Percentiles rank a stretch among this genome's conserved stretches.
Evolutionary conservation across 1,140 invertebrate species (phyloP).

Genomic region (Drosophila burlai): DNA sequence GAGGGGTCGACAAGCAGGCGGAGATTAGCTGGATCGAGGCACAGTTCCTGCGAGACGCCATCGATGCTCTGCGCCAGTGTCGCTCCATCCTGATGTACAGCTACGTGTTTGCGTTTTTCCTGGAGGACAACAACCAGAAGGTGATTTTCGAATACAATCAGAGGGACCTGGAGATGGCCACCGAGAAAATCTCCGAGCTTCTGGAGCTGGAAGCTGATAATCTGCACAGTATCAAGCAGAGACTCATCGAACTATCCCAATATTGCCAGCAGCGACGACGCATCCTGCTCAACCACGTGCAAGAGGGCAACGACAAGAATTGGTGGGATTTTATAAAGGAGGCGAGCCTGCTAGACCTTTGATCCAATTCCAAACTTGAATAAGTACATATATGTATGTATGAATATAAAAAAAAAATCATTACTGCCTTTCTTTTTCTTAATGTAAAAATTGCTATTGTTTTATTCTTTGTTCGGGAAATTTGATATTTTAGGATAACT

Average conservation of each 20-base stretch:
- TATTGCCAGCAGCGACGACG: conserved; percentile 98
- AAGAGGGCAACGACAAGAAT: conserved; percentile 99
- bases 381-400: too few relatives aligned
- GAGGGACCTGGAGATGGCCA: conserved; percentile 97
- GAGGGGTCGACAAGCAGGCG: conserved; percentile 99
- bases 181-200: conserved; percentile 98
- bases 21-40: conserved; percentile 99
- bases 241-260: conserved; percentile 96
- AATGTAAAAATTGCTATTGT: neutral
- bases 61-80: conserved; percentile 98
- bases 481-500: neutral
- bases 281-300: conserved; percentile 96
- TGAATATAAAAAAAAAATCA: neutral
- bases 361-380: neutral
- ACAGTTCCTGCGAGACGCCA: conserved; percentile 98
- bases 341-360: neutral
- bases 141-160: conserved; percentile 99
- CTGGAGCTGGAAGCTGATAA: conserved; percentile 98
- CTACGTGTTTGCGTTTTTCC: conserved; percentile 99
- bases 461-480: neutral
- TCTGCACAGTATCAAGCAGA: conserved; percentile 98
- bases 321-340: conserved; percentile 96
- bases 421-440: neutral
- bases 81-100: conserved; percentile 99
- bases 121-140: conserved; percentile 98